Evolutionary conservation across 2,797 vertebrate genomes (phyloP), one percentile per base, ranked within the genome.

Genomic region (Otolemur crassicaudatus): DNA sequence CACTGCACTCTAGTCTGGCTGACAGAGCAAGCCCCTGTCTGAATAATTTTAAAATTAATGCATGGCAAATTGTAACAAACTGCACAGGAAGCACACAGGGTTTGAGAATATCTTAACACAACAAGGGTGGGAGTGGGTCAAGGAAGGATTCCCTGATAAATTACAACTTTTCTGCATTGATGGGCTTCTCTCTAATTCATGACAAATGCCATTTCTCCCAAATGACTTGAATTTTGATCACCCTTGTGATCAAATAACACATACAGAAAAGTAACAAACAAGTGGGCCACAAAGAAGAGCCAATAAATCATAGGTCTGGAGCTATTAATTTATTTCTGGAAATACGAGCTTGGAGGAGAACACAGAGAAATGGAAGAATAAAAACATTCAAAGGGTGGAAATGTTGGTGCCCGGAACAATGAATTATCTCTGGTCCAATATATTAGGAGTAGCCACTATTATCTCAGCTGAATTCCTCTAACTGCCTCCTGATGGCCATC

Each of bases 141-240:
- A 34, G 40, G 69, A 43, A 82, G 60, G 67, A 34, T 67, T 94
- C 34, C 23, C 22, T 81, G 27, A 60, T 46, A 53, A 53, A 49
- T 85, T 16, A 17, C 20, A 81, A n/a, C 69, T 34, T 27, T 22
- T 37, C 16, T 40, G 67, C 31, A 40, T 46, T 25, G n/a, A 27
- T 77, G 65, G 65, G 75, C 53, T 94, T 40, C 75, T 82, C 56
- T 56, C 37, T 61, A 65, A 72, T 53, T 75, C 49, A 31, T 31
- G 61, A 27, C 53, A 75, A 72, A 73, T 58, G 29, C 61, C 34
- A 93, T 85, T 90, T 83, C 58, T 65, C 67, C 29, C 61, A 87
- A n/a, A 69, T 95, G 87, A 80, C 77, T 53, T 72, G 72, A 87
- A 25, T 80, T 88, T 93, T 92, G 61, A 58, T 81, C 53, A 53